These are phyloP conservation scores for Nebria brevicollis DNA, from an alignment of 2,888 invertebrate species.

Conservation along the genomic window DNA sequence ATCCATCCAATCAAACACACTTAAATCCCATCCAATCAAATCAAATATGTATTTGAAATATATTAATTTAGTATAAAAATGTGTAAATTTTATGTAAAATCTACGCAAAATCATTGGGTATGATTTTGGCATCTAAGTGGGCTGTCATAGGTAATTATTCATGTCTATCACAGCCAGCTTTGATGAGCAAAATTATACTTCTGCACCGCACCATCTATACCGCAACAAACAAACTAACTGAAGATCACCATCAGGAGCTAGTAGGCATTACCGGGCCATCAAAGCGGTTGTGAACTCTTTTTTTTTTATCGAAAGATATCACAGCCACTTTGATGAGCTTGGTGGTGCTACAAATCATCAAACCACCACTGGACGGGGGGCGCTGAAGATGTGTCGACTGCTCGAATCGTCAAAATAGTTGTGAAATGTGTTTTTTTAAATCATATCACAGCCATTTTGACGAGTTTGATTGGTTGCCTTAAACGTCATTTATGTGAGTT, in stretches of 20 bases:
- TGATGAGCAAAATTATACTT: constrained; percentile 81
- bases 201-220: constrained; percentile 31
- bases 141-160: constrained; percentile 76
- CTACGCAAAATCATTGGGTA: constrained; percentile 55
- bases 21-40: too few species aligned
- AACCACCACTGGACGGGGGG: neutral
- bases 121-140: constrained; percentile 80
- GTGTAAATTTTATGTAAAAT: too few species aligned
- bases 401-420: constrained; percentile 77
- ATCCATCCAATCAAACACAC: too few species aligned
- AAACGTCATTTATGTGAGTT: constrained; percentile 48
- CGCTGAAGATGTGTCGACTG: neutral
- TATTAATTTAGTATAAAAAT: too few species aligned
- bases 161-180: constrained; percentile 94
- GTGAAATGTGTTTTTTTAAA: constrained; percentile 71
- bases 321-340: constrained; percentile 98
- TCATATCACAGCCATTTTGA: constrained; percentile 97
- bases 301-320: constrained; percentile 87
- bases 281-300: constrained; percentile 80
- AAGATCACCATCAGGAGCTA: constrained; percentile 8
- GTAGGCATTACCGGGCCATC: constrained; percentile 70
- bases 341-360: constrained; percentile 61
- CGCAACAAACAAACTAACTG: neutral
- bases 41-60: too few species aligned
- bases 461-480: constrained; percentile 78